Conservation (phyloP, 2,888 invertebrate species). For the Hypomecis atomaria region DNA sequence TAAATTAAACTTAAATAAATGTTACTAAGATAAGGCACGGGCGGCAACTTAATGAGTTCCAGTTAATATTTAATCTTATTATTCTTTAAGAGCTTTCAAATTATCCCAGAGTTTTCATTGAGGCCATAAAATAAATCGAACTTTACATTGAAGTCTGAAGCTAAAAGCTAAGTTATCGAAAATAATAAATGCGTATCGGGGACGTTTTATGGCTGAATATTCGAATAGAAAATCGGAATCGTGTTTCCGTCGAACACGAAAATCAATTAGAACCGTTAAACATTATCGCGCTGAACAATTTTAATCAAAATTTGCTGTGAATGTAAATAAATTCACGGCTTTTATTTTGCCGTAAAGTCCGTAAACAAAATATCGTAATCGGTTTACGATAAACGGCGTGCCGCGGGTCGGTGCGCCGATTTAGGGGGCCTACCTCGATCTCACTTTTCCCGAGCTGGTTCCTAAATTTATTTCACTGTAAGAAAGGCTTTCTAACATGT, state of each 20-base stretch:
- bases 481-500: too few relatives aligned
- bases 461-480: too few relatives aligned
- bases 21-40: slow-evolving; percentile 43
- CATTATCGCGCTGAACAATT: slow-evolving; percentile 41
- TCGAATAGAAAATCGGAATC: slow-evolving; percentile 11
- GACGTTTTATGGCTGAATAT: slow-evolving; percentile 21
- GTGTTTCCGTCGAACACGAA: slow-evolving; percentile 35
- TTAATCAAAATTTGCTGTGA: slow-evolving; percentile 41
- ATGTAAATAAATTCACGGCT: slow-evolving; percentile 38
- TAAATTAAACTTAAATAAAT: slow-evolving; percentile 39
- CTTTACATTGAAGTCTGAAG: slow-evolving; percentile 9
- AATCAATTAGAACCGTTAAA: slow-evolving; percentile 40
- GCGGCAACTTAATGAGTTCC: slow-evolving; percentile 38
- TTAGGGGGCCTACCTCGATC: neutral
- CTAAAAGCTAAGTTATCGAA: slow-evolving; percentile 8
- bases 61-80: slow-evolving; percentile 42
- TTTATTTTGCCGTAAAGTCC: slow-evolving; percentile 36
- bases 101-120: slow-evolving; percentile 20
- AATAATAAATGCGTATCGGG: slow-evolving; percentile 17
- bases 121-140: slow-evolving; percentile 13
- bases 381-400: slow-evolving; percentile 32
- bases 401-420: slow-evolving; percentile 1
- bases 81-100: slow-evolving; percentile 35
- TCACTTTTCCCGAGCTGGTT: too few relatives aligned
- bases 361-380: slow-evolving; percentile 39